Base-by-base conservation (phyloP, 2,888 invertebrate genomes). In the Agonopterix alstromeriana region DNA sequence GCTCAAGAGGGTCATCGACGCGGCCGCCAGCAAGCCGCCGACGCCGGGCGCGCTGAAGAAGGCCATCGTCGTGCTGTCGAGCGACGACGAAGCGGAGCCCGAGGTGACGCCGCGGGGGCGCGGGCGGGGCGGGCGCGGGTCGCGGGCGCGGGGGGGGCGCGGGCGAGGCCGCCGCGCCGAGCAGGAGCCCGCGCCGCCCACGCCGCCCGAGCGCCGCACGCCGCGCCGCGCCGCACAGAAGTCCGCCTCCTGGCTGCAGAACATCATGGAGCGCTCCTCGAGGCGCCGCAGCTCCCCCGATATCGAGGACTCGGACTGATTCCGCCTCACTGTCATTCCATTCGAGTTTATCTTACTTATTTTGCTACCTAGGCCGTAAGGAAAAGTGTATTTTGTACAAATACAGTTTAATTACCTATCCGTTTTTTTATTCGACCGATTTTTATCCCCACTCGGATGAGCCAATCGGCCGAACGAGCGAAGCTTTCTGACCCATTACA, bases 231-330 rank as follows among this genome's bases (percentile, higher is more conserved):
- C 84, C 36, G 80, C 82, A 4, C 79, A 77, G 59, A 79, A 76
- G 57, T 70, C 75, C 8, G 63, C 63, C 41, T 65, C 72, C n/a
- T 80, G 77, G 82, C 63, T 83, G 44, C 79, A 83, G 55, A 78
- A 59, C 52, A 60, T 42, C 11, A 52, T 57, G 4, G 60, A 61
- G 41, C 63, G 66, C 40, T 73, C 74, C 7, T 71, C 75, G 35
- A 66, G 73, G 0, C 67, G 73, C 10, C 65, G 67, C 45, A 27
- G 27, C 27, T 77, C 80, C 8, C 74, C 76, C 0, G 84, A 82
- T 43, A 82, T 83, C 11, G 85, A 82, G n/a, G 68, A 80, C 47
- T 84, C 83, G 0, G 83, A 85, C 54, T 84, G 63, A 75, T 53
- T 8, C 11, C 36, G 11, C 7, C 7, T 27, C 27, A 27, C 38